These are phyloP conservation scores for Trachelus tabidus DNA, from an alignment of 2,888 invertebrate genomes.

Conservation along the genomic window DNA sequence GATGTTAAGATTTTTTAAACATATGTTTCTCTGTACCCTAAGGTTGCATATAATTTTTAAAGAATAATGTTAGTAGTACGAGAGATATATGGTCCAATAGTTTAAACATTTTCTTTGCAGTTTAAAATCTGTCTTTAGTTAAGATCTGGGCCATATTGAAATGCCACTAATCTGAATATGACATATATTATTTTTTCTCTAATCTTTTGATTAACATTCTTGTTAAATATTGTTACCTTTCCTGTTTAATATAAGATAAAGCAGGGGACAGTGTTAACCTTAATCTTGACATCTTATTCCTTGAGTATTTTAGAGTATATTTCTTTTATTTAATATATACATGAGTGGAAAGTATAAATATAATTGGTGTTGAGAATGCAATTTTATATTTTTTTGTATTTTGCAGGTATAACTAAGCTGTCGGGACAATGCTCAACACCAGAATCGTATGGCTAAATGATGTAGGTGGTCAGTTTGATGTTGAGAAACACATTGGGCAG, in stretches of 20 bases:
- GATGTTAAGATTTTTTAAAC: not conserved
- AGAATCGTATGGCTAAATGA: constrained; percentile 38
- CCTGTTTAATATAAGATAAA: not conserved
- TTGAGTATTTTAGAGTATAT: not conserved
- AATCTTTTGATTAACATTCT: not conserved
- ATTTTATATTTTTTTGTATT: not conserved
- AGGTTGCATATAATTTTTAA: not conserved
- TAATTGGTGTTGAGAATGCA: not conserved
- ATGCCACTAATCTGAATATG: not conserved
- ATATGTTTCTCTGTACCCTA: not conserved
- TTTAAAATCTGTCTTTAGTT: not conserved
- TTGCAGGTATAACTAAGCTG: constrained; percentile 16
- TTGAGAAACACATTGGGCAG: constrained; percentile 31
- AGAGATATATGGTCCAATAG: not conserved
- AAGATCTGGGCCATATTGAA: not conserved
- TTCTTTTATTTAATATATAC: not conserved
- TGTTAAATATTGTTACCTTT: not conserved
- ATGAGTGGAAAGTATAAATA: not conserved
- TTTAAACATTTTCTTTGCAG: not conserved
- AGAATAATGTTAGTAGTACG: not conserved
- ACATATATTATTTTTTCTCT: not conserved
- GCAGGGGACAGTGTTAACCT: not conserved
- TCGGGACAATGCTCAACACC: constrained; percentile 31
- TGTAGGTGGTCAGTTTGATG: constrained; percentile 34
- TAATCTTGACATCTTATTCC: not conserved